Evolutionary conservation across 2,797 vertebrate species (phyloP), one percentile per base, ranked within the genome.

Genomic region (Coranthus polyacanthus): DNA sequence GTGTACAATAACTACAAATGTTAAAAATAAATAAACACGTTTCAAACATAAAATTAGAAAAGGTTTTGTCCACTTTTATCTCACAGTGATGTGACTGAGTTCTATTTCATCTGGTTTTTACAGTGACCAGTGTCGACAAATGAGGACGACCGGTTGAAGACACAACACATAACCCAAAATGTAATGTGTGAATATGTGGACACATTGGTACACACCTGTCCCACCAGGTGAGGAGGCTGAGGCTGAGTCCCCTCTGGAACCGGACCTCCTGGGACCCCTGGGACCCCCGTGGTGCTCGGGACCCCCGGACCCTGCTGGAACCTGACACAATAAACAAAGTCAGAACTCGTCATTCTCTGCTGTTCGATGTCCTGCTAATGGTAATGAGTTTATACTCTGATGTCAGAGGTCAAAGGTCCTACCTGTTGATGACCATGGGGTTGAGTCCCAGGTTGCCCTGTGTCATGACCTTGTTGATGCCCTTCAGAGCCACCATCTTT

Each of bases 381-480:
- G n/a, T n/a, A n/a, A n/a, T n/a, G n/a, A n/a, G n/a, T n/a, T n/a
- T n/a, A n/a, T n/a, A n/a, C n/a, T n/a, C n/a, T 29, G 8, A 32
- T 32, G 8, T 9, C 11, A 57, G 6, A 56, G 44, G 17, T 62
- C 36, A 50, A 36, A 44, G 46, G 42, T 12, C 50, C 0, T 69
- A 98, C 97, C 97, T 97, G 94, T 95, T 97, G 92, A 97, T 95
- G 45, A 93, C 95, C 81, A 97, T 94, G 3, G 96, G 94, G 24
- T 94, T 92, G 81, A 97, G 95, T 15, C 94, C 94, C 91, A 99
- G 92, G 62, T 84, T 97, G 66, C 92, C 96, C 75, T 99, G 97
- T 4, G 93, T 95, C 97, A 99, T 98, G 37, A 99, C 97, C 92
- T 98, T 98, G 88, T 99, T 99, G 88, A 99, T 99, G 42, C 98